phyloP scores from a whole-genome alignment of 1,140 invertebrate genomes.

The Conopomorpha cramerella region DNA sequence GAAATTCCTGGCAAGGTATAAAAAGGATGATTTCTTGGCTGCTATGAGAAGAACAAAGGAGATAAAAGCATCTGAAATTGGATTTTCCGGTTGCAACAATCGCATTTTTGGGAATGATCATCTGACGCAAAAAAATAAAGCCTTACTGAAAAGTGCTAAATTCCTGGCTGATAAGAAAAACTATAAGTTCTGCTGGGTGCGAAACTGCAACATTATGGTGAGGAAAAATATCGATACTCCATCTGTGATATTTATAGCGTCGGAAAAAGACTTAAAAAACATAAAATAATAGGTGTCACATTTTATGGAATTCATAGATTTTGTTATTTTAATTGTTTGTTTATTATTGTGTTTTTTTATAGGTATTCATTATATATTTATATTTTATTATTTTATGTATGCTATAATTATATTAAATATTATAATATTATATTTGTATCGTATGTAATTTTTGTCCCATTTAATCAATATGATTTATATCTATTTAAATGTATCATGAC shows the following conservation, averaged over 20 bases:
- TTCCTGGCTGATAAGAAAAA: background rate
- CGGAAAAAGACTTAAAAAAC: constrained; percentile 1
- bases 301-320: no score
- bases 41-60: background rate
- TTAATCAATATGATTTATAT: no score
- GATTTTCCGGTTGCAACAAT: background rate
- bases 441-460: no score
- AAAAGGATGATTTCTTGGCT: constrained; percentile 1
- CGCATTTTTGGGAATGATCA: constrained; percentile 4
- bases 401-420: no score
- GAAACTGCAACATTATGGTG: constrained; percentile 4
- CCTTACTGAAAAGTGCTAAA: background rate
- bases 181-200: constrained; percentile 4
- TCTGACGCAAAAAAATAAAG: constrained; percentile 2
- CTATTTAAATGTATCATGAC: no score
- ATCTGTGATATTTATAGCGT: background rate
- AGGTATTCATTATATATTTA: no score
- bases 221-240: background rate
- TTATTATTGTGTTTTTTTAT: no score
- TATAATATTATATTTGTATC: no score
- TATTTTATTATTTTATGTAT: no score
- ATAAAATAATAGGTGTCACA: no score
- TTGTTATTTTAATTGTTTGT: no score
- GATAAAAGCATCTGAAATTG: constrained; percentile 1
- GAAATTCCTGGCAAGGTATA: background rate